Evolutionary conservation across 2,113 vertebrate genomes (phyloP).

Genomic region (Regulus satrapa): DNA sequence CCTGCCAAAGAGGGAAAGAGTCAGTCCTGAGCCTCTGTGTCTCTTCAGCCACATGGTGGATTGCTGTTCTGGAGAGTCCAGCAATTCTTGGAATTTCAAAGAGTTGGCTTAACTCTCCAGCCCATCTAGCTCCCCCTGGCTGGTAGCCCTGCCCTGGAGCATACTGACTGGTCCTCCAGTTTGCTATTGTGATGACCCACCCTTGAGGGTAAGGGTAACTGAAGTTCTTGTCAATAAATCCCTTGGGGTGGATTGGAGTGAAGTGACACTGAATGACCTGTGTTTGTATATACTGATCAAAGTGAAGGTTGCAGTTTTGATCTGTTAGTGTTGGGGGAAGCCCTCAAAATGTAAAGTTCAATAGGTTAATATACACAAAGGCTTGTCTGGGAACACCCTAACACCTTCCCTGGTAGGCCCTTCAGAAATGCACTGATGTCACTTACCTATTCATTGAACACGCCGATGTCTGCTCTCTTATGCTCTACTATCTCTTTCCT

Average conservation of each 20-base stretch:
- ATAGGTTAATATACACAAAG: not conserved
- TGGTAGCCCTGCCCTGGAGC: not conserved
- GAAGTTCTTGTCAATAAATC: not conserved
- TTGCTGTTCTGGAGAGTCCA: not conserved
- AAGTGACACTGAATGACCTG: not conserved
- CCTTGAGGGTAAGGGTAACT: not conserved
- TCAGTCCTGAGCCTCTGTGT: not conserved
- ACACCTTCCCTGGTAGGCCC: not conserved
- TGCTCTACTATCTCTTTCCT: not conserved
- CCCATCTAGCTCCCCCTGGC: not conserved
- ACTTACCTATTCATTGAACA: not conserved
- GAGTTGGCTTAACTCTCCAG: not conserved
- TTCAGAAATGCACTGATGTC: not conserved
- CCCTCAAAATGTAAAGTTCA: not conserved
- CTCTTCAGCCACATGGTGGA: not conserved
- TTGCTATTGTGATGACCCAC: not conserved
- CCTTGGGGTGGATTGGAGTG: not conserved
- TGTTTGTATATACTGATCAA: not conserved
- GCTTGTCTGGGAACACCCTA: not conserved
- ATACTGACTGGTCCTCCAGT: not conserved
- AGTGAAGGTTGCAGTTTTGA: accelerated
- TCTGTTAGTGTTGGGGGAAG: accelerated
- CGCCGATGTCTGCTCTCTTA: not conserved
- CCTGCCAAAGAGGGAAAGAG: accelerated
- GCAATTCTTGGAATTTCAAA: not conserved